Evolutionary conservation across 2,113 vertebrate genomes (phyloP).

Genomic region (Mesembrinibis cayennensis): DNA sequence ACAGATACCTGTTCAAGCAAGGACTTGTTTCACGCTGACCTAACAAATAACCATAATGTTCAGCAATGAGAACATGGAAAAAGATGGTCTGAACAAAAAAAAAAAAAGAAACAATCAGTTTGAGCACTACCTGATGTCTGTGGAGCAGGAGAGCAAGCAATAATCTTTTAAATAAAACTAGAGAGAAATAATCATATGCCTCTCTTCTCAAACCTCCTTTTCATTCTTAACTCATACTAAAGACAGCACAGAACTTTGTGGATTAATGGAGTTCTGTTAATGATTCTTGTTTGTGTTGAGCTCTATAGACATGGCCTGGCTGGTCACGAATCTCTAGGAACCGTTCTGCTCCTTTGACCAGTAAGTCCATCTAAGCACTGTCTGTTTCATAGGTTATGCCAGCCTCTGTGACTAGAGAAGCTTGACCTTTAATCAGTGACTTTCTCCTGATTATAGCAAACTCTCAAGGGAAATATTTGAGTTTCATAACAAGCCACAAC

Average conservation of each 20-base stretch:
- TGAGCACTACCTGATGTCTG: background rate
- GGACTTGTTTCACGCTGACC: background rate
- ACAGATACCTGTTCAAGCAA: background rate
- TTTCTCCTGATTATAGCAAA: background rate
- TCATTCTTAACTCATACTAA: background rate
- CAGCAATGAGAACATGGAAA: background rate
- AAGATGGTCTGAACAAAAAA: background rate
- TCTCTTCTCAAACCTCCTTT: background rate
- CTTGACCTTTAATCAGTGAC: background rate
- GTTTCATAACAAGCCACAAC: background rate
- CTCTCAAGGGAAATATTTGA: background rate
- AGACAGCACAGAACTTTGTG: background rate
- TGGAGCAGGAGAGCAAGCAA: background rate
- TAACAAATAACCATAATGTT: background rate
- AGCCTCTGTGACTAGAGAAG: background rate
- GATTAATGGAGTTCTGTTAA: background rate
- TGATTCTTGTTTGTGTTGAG: background rate
- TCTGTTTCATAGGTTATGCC: background rate
- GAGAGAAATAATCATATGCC: background rate
- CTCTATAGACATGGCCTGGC: background rate
- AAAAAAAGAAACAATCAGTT: background rate
- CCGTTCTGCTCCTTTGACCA: background rate
- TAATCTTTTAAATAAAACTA: background rate
- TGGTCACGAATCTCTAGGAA: background rate
- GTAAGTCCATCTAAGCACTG: background rate